Evolutionary conservation across 2,888 invertebrate genomes (phyloP), one percentile per base, ranked within the genome.

Genomic region (Xanthostigma xanthostigma): DNA sequence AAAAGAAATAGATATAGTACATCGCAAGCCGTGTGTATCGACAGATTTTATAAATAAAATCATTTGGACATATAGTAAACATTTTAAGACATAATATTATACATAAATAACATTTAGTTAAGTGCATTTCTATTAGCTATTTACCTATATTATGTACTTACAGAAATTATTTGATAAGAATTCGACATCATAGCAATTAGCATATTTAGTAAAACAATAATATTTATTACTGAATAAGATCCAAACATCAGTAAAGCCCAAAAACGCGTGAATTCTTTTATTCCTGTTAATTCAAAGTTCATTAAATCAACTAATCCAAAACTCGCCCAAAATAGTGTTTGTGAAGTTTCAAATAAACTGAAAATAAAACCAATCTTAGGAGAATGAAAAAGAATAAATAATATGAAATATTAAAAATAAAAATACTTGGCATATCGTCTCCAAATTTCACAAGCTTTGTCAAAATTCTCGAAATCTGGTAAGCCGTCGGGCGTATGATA

Each of bases 111-210:
- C 17, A 9, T n/a, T 11, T 13, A 14, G 12, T 9, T 5, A 14
- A 17, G 38, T 11, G 35, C 27, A 44, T 27, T 38, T n/a, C 11
- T 12, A 17, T 14, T 44, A 9, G 45, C n/a, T 50, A 39, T 36
- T 34, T 37, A n/a, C n/a, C n/a, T n/a, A 10, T 37, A 17, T 38
- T 44, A 36, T n/a, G 42, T 13, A 73, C 81, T 78, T 71, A 92
- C 93, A 59, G 93, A 95, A 60, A 97, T 97, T 53, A 93, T 89
- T 70, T 95, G 94, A 69, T 96, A 97, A 1, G 95, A 96, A 67
- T 93, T 96, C 51, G 93, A 94, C 95, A 97, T 96, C 97, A 97
- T 97, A 61, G 97, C 97, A 64, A 97, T 96, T 39, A 97, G 79
- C 84, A 97, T 91, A 69, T 97, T 97, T 53, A 97, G 78, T 33